A percentile compares a stretch with the other conserved stretches of the same genome.
These are phyloP conservation scores for Leucosticte australis DNA, from an alignment of 2,113 vertebrate species.

Conservation along the genomic window DNA sequence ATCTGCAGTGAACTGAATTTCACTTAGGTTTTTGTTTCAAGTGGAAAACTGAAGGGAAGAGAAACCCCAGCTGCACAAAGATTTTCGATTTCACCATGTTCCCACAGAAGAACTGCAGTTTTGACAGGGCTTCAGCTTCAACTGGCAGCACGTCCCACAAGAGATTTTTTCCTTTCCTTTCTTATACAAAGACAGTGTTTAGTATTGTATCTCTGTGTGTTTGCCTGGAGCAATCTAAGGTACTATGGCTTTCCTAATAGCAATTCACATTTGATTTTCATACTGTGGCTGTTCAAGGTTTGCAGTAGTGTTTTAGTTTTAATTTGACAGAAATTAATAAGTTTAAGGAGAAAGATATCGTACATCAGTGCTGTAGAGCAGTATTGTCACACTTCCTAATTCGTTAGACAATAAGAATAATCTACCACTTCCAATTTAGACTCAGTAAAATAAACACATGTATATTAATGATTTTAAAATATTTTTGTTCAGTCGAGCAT, in stretches of 20 bases:
- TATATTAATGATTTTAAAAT: conserved; percentile 82
- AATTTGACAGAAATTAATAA: conserved; percentile 77
- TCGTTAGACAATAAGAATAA: conserved; percentile 75
- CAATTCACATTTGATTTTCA: conserved; percentile 64
- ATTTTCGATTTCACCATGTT: conserved; percentile 60
- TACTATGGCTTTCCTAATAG: conserved; percentile 49
- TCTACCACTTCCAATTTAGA: conserved; percentile 68
- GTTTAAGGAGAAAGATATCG: conserved; percentile 63
- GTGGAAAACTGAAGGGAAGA: conserved; percentile 36
- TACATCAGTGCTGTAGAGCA: conserved; percentile 30
- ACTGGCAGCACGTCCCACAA: conserved; percentile 63
- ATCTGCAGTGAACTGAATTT: conserved; percentile 49
- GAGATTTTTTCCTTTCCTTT: conserved; percentile 58
- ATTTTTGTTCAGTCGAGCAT: conserved; percentile 73
- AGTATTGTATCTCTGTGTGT: conserved; percentile 60
- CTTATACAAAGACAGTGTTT: conserved; percentile 66
- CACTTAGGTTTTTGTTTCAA: conserved; percentile 61
- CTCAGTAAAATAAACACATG: conserved; percentile 77
- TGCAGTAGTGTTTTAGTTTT: conserved; percentile 56
- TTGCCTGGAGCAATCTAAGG: conserved; percentile 62
- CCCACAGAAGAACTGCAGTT: conserved; percentile 67
- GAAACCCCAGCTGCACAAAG: conserved; percentile 52
- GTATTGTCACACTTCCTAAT: conserved; percentile 71
- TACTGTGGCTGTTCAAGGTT: conserved; percentile 52
- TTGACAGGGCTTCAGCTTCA: conserved; percentile 68